A percentile compares a stretch with the other conserved stretches of the same genome.
Evolutionary conservation across 2,888 invertebrate genomes (phyloP).

Genomic region (Tetanocera ferruginea): DNA sequence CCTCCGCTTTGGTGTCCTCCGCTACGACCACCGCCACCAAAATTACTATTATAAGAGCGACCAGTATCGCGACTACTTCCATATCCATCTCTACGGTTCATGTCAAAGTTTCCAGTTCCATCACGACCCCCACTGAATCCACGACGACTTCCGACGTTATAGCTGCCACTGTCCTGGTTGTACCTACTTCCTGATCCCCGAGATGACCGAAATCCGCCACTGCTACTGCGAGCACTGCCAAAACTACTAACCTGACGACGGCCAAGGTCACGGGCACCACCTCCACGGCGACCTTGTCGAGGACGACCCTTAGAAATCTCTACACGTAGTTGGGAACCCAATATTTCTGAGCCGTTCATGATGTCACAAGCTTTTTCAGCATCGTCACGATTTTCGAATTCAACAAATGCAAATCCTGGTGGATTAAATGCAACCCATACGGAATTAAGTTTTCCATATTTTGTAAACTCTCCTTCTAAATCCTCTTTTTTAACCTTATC

Average conservation of each 20-base stretch:
- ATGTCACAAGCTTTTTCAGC: slow-evolving; percentile 88
- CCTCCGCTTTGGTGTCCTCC: slow-evolving; percentile 63
- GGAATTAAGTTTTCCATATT: slow-evolving; percentile 91
- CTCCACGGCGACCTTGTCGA: slow-evolving; percentile 76
- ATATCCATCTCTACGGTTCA: slow-evolving; percentile 45
- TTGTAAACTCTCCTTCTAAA: slow-evolving; percentile 90
- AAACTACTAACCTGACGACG: slow-evolving; percentile 74
- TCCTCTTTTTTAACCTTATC: slow-evolving; percentile 93
- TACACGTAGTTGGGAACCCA: slow-evolving; percentile 89
- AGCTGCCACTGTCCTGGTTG: slow-evolving; percentile 54
- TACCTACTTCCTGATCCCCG: slow-evolving; percentile 69
- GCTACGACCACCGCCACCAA: slow-evolving; percentile 70
- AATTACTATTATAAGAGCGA: slow-evolving; percentile 64
- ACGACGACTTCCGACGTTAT: slow-evolving; percentile 68
- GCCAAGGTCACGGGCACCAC: slow-evolving; percentile 71
- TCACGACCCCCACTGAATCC: slow-evolving; percentile 51
- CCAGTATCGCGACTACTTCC: slow-evolving; percentile 63
- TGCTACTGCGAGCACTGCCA: slow-evolving; percentile 70
- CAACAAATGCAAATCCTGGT: slow-evolving; percentile 94
- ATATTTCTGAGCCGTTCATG: slow-evolving; percentile 88
- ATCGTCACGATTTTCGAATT: slow-evolving; percentile 89
- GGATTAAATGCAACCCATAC: slow-evolving; percentile 95
- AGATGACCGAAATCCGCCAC: slow-evolving; percentile 71
- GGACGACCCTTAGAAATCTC: slow-evolving; percentile 88
- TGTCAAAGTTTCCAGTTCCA: slow-evolving; percentile 44